A percentile compares a stretch with the other conserved stretches of the same genome.
Evolutionary conservation across 1,140 invertebrate genomes (phyloP).

Genomic region (Tribolium madens): DNA sequence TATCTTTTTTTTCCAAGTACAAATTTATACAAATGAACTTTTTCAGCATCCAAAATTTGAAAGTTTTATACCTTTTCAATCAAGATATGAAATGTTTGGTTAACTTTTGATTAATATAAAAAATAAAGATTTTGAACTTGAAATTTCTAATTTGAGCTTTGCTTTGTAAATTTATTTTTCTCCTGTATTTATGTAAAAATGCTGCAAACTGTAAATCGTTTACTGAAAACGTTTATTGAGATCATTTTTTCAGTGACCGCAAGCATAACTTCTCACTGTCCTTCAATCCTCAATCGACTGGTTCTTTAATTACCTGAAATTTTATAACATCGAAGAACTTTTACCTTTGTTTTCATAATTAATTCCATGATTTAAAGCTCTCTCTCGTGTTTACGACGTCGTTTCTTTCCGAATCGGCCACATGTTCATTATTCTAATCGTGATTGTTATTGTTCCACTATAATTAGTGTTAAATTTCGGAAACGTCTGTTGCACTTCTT

Average conservation of each 20-base stretch:
- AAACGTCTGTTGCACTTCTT: constrained; percentile 11
- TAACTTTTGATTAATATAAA: too few species aligned
- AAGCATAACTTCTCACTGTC: neutral
- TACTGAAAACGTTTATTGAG: too few species aligned
- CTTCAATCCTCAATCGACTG: constrained; percentile 2
- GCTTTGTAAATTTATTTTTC: too few species aligned
- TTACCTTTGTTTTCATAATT: constrained; percentile 30
- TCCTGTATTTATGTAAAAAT: too few species aligned
- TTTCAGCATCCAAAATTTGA: too few species aligned
- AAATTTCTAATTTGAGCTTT: too few species aligned
- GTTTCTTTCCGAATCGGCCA: constrained; percentile 9
- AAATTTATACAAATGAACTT: too few species aligned
- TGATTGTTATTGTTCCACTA: neutral
- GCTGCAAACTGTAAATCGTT: too few species aligned
- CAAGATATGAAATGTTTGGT: too few species aligned
- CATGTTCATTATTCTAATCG: constrained; percentile 20
- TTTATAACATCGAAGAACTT: constrained; percentile 10
- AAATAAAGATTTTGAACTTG: too few species aligned
- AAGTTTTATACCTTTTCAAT: too few species aligned
- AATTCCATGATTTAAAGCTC: constrained; percentile 7
- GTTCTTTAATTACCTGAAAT: constrained; percentile 13
- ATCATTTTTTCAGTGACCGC: constrained; percentile 4
- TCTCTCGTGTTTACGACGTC: constrained; percentile 9
- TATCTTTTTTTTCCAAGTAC: too few species aligned
- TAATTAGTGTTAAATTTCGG: constrained; percentile 11